Conservation (phyloP, 1,140 invertebrate genomes). For the Bilobella aurantiaca region DNA sequence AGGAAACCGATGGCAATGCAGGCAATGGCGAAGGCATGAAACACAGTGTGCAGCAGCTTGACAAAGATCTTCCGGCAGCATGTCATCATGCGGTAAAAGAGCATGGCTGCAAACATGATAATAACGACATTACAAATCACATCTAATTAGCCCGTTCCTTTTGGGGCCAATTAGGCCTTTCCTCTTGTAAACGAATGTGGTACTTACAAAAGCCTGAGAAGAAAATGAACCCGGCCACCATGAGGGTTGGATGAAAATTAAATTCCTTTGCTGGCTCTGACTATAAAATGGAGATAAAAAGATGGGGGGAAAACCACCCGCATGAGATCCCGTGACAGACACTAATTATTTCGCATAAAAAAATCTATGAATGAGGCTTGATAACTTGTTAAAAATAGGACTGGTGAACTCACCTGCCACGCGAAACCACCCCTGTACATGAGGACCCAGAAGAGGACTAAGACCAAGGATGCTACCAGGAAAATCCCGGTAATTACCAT, state of each 20-base stretch:
- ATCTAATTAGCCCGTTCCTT: no score
- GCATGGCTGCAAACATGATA: conserved; percentile 51
- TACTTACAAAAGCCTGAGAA: conserved; percentile 78
- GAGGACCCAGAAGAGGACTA: conserved; percentile 69
- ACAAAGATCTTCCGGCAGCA: conserved; percentile 70
- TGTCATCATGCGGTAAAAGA: conserved; percentile 67
- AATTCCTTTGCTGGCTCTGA: no score
- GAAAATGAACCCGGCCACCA: conserved; percentile 71
- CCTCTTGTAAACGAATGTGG: conserved; percentile 27
- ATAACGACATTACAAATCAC: background rate
- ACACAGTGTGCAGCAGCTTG: conserved; percentile 69
- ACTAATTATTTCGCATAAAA: no score
- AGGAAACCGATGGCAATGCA: conserved; percentile 68
- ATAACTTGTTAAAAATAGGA: no score
- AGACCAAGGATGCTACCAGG: conserved; percentile 34
- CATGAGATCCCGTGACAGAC: no score
- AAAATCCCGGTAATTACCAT: conserved; percentile 32
- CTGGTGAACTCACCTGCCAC: conserved; percentile 48
- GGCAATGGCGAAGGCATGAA: conserved; percentile 67
- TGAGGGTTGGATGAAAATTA: conserved; percentile 71
- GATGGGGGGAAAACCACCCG: no score
- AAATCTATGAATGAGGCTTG: no score
- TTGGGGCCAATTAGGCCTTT: no score
- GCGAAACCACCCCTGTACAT: conserved; percentile 64
- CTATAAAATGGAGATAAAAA: no score